Base-by-base conservation (phyloP, 1,140 invertebrate genomes). In the Eriocheir sinensis region DNA sequence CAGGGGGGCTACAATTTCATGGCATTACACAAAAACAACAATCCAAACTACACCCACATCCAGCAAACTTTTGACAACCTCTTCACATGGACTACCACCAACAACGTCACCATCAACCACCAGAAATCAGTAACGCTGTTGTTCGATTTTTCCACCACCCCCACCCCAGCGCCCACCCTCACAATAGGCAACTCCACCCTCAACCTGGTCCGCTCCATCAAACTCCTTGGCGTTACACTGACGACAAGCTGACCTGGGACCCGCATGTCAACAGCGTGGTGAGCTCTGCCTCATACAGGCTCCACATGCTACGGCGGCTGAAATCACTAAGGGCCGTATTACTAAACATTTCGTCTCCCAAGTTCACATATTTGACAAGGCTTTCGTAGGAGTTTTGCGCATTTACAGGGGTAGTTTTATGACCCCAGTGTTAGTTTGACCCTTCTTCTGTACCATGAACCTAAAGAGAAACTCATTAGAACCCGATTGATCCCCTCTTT, bases 221-320 rank as follows among this genome's bases (percentile, higher is more conserved):
- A 85, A 27, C 83, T 85, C 38, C 83, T 85, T 12, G 38, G 34
- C 83, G 38, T 85, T 30, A 85, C 21, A 21, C 27, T 27, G 53
- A 21, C 53, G 21, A 15, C 21, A 72, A 72, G 21, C 53, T 72
- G 9, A 72, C 12, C 60, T 72, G 60, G n/a, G n/a, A n/a, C n/a
- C n/a, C n/a, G n/a, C 60, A 72, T n/a, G n/a, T 8, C 60, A 72
- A n/a, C 8, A 72, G 21, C 60, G 60, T 72, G 6, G 60, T 72
- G 60, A n/a, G 83, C 21, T 40, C 83, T 86, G 83, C 83, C 12
- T 41, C 83, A 40, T 86, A 86, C 83, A 86, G 40, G 32, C 40
- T 86, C 34, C 27, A 86, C 27, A 86, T 86, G 30, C 40, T 86
- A 34, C 12, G 15, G 83, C 12, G 83, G 83, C 83, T 86, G n/a